Conservation (phyloP, 1,140 invertebrate species). For the Octopus sinensis region DNA sequence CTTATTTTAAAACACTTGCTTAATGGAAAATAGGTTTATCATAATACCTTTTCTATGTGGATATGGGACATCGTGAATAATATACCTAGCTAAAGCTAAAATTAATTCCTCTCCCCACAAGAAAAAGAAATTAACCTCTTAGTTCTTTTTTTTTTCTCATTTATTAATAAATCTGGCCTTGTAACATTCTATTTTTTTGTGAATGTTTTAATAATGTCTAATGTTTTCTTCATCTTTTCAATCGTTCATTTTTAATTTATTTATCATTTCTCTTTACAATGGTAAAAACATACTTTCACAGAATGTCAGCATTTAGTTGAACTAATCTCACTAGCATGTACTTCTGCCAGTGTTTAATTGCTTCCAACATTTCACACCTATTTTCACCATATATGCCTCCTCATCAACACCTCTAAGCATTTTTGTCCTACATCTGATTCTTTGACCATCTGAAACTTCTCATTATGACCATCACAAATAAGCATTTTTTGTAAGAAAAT, state of each 20-base stretch:
- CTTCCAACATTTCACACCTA: not conserved
- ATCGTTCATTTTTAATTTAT: not conserved
- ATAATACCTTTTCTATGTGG: too few relatives aligned
- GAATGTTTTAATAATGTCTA: not conserved
- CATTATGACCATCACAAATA: not conserved
- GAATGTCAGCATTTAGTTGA: not conserved
- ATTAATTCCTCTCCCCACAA: too few relatives aligned
- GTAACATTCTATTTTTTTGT: not conserved
- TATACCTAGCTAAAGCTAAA: too few relatives aligned
- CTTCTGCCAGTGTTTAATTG: not conserved
- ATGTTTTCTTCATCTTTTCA: not conserved
- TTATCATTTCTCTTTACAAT: not conserved
- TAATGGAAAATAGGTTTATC: too few relatives aligned
- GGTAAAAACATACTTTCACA: not conserved
- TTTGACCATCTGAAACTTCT: not conserved
- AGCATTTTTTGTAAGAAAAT: constrained; percentile 9
- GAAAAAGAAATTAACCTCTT: not conserved
- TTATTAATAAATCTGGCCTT: not conserved
- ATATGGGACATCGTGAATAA: too few relatives aligned
- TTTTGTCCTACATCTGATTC: not conserved
- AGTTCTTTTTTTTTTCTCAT: not conserved
- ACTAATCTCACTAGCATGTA: not conserved
- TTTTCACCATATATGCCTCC: not conserved
- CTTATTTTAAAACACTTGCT: too few relatives aligned
- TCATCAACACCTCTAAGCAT: not conserved